Base-by-base conservation (phyloP, 2,888 invertebrate genomes). In the Keiferia lycopersicella region DNA sequence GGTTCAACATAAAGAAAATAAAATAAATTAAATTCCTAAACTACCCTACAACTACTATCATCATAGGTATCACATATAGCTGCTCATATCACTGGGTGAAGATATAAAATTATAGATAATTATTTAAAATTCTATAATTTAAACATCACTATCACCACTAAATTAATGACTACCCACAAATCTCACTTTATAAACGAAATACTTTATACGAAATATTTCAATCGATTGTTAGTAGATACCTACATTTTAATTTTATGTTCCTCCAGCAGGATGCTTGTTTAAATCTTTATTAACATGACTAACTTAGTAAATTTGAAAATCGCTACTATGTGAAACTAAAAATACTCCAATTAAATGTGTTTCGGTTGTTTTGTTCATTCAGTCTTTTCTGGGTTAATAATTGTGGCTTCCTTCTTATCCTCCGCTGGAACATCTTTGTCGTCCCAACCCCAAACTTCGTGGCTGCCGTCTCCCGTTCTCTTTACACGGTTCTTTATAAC, bases 401-500 rank as follows among this genome's bases (percentile, higher is more conserved):
- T 74, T 7, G 71, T 68, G 1, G 80, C 71, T 20, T 71, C 74
- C 8, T 73, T 70, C 62, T 78, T 80, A 14, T 83, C 80, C 53
- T 83, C 83, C 16, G 38, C 34, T 0, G 77, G 68, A 0, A 78
- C 70, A 50, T 94, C 94, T 68, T 92, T 92, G 73, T 95, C 95
- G 4, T 94, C 95, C 94, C 94, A 95, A 16, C 96, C 96, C 96
- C 96, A 96, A 20, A 94, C 86, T 14, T 93, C 91, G 75, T 95
- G 95, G 20, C 92, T 92, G 0, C 96, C 96, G 73, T 96, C 96
- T 0, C 96, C 96, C 0, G 96, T 96, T 70, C 96, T 93, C 75
- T 93, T 87, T 0, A 95, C 95, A 51, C 96, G 92, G 74, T 94
- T 94, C 76, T 94, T 91, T 45, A 96, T 93, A 70, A 95, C 93